Percentiles rank a stretch among this genome's conserved stretches.
These are phyloP conservation scores for Ellobius talpinus DNA, from an alignment of 2,113 vertebrate species.

Conservation along the genomic window DNA sequence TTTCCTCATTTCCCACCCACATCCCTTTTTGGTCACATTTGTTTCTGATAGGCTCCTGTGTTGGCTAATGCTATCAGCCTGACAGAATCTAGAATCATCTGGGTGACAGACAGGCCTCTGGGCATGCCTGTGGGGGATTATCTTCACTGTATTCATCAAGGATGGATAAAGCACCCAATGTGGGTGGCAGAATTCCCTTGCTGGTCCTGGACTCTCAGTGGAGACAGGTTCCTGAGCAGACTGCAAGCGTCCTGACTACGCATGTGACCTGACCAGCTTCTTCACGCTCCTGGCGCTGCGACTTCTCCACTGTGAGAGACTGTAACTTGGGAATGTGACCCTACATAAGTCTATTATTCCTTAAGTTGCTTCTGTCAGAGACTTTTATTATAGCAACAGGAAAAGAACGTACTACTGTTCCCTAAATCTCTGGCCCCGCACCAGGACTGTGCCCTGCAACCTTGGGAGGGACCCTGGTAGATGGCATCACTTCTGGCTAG, in stretches of 20 bases:
- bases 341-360: neutral
- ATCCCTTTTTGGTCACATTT: no score
- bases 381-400: neutral
- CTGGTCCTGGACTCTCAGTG: neutral
- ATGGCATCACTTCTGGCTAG: neutral
- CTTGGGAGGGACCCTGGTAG: neutral
- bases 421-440: neutral
- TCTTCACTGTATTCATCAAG: neutral
- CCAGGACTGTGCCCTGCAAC: neutral
- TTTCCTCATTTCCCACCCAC: neutral
- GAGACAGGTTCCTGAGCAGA: neutral
- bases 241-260: neutral
- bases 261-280: neutral
- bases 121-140: neutral
- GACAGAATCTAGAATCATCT: neutral
- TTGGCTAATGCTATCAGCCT: neutral
- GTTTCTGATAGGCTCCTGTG: neutral
- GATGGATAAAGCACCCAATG: neutral
- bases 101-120: no score
- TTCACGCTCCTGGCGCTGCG: neutral
- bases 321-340: neutral
- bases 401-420: neutral
- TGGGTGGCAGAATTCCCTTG: neutral
- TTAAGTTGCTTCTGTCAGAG: neutral
- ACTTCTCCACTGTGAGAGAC: neutral